Percentiles rank a stretch among this genome's conserved stretches.
Conservation (phyloP, 2,113 vertebrate species). For the Otocyon megalotis region DNA sequence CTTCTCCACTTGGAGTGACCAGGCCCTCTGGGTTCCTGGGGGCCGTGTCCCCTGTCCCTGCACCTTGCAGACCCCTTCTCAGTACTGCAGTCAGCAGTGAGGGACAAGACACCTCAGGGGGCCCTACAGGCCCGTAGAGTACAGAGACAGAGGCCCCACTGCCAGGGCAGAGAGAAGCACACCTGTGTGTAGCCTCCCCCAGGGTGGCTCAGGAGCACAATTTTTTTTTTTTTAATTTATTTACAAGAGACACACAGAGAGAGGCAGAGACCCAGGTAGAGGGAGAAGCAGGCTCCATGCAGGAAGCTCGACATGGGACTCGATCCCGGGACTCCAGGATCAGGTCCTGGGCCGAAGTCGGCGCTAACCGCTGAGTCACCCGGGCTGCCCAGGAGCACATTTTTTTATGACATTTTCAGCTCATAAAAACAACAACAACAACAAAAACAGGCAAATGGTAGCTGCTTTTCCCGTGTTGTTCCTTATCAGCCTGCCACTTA, state of each 20-base stretch:
- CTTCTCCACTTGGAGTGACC: neutral
- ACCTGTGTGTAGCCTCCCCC: fast-evolving
- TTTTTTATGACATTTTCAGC: neutral
- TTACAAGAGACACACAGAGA: too few species aligned
- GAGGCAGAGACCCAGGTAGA: too few species aligned
- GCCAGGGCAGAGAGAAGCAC: fast-evolving
- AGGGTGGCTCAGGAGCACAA: neutral
- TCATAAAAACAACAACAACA: neutral
- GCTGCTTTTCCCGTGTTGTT: fast-evolving
- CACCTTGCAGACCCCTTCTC: too few species aligned
- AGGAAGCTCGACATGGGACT: too few species aligned
- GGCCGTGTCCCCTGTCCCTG: neutral
- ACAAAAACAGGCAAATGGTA: neutral
- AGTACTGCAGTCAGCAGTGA: fast-evolving
- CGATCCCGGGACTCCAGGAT: too few species aligned
- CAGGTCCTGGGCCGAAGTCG: too few species aligned
- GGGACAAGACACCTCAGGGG: fast-evolving
- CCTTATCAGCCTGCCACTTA: fast-evolving
- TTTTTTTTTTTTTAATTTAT: too few species aligned
- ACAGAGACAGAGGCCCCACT: fast-evolving
- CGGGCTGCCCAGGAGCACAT: neutral
- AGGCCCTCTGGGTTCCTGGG: neutral
- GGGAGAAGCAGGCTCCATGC: too few species aligned
- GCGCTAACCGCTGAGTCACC: too few species aligned
- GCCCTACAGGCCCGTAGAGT: neutral